Base-by-base conservation (phyloP, 2,888 invertebrate genomes). In the Agrotis ipsilon region DNA sequence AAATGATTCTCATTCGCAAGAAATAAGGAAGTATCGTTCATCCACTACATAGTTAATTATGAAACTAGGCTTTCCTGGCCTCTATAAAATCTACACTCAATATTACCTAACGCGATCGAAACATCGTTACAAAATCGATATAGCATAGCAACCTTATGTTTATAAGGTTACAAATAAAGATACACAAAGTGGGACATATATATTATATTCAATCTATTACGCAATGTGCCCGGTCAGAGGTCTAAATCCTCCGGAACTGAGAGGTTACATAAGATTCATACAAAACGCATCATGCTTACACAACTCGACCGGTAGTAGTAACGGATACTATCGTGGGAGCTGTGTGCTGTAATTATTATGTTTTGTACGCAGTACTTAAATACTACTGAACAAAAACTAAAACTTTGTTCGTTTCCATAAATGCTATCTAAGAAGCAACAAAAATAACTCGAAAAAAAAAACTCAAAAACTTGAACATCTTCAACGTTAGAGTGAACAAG, bases 151-250 rank as follows among this genome's bases (percentile, higher is more conserved):
- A 51, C 27, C n/a, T n/a, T n/a, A n/a, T n/a, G n/a, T n/a, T n/a
- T n/a, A 16, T 46, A 60, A 46, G 14, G 6, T 14, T 45, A 45
- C 11, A 55, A 60, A 55, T 58, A 67, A 58, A 70, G 70, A 62
- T 58, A 43, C 57, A 11, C 6, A 57, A 78, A 78, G 72, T 81
- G 57, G 82, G 71, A 75, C 76, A 76, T 60, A 67, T 78, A 45
- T 58, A 59, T 75, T 69, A 80, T 60, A 54, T 58, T 46, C 24
- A 58, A 80, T 64, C 61, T 83, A 69, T 82, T 82, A 16, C 78
- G 59, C 48, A 78, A 81, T 63, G 18, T 6, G 55, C 48, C 24
- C 60, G 81, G 81, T 74, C 80, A 78, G 51, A 80, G 74, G 74
- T 82, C 61, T 43, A 39, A 57, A 67, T 64, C 48, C 63, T 27